phyloP scores from a whole-genome alignment of 2,113 vertebrate species.

The Gnathonemus echidnorhynchus region DNA sequence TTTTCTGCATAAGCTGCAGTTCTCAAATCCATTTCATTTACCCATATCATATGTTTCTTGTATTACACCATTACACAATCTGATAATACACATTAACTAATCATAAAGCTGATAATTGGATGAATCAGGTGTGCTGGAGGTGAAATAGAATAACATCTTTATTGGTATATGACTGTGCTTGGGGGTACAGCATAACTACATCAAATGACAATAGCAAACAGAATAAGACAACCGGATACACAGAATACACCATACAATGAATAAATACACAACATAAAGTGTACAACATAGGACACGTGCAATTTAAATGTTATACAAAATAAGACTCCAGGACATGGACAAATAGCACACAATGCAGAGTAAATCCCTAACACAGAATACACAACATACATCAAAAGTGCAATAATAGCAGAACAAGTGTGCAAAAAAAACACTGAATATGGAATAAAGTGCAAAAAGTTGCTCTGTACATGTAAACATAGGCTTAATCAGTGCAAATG shows the following conservation, averaged over 20 bases:
- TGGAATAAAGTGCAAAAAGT: neutral
- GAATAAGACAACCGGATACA: neutral
- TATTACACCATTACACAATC: neutral
- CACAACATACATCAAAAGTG: neutral
- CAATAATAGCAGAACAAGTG: neutral
- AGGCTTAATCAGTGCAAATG: neutral
- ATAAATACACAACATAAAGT: neutral
- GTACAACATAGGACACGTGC: neutral
- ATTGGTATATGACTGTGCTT: neutral
- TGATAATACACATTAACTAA: neutral
- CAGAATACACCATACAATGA: neutral
- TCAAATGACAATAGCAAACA: neutral
- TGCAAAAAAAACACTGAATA: neutral
- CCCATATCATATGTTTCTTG: neutral
- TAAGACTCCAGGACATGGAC: neutral
- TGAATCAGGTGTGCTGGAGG: neutral
- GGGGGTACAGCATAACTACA: neutral
- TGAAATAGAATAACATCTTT: neutral
- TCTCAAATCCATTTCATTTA: neutral
- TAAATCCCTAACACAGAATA: neutral
- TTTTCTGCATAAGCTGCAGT: neutral
- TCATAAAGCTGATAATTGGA: neutral
- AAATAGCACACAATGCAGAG: neutral
- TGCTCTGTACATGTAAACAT: neutral
- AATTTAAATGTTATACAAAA: neutral